These are phyloP conservation scores for Tyrannus savana DNA, from an alignment of 2,113 vertebrate species.

Conservation along the genomic window DNA sequence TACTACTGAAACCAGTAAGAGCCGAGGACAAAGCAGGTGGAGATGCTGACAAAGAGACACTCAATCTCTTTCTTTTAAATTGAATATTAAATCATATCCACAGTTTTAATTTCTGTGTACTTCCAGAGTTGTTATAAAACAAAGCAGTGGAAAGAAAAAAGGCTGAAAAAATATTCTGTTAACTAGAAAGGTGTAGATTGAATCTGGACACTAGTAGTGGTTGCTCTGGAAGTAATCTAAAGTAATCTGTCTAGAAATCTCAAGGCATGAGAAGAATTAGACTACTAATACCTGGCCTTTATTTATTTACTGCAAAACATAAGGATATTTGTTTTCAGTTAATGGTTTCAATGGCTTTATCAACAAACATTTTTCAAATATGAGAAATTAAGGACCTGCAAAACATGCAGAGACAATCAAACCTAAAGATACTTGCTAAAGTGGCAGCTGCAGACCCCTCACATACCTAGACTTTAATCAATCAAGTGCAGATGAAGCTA, in stretches of 20 bases:
- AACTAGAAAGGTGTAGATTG: background rate
- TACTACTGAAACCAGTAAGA: background rate
- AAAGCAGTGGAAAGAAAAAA: background rate
- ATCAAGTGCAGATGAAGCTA: background rate
- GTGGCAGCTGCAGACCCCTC: background rate
- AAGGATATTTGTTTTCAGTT: background rate
- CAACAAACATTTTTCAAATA: background rate
- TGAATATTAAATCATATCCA: background rate
- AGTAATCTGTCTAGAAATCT: background rate
- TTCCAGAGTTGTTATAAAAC: background rate
- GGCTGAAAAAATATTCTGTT: fast-evolving
- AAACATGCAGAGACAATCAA: background rate
- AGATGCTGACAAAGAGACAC: background rate
- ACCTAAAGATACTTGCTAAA: background rate
- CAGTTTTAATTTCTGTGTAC: background rate
- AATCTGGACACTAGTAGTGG: background rate
- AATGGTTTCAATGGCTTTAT: background rate
- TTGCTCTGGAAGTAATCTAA: background rate
- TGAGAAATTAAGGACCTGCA: background rate
- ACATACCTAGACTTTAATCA: fast-evolving
- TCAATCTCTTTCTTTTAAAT: background rate
- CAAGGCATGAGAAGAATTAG: background rate
- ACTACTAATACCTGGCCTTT: background rate
- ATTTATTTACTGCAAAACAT: background rate
- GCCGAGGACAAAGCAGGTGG: background rate